Evolutionary conservation across 2,113 vertebrate genomes (phyloP).

Genomic region (Eurypyga helias): DNA sequence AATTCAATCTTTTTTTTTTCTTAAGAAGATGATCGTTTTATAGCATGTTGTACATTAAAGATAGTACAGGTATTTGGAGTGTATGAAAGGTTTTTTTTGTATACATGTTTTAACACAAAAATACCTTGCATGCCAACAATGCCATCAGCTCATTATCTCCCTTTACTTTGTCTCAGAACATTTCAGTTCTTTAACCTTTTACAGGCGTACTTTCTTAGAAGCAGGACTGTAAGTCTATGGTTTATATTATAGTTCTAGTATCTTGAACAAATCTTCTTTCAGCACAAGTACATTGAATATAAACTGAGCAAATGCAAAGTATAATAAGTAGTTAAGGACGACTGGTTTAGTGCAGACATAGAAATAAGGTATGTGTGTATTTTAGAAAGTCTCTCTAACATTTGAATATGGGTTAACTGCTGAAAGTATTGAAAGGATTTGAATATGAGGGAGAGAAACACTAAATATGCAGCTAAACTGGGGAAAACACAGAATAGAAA

Average conservation of each 20-base stretch:
- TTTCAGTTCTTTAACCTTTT: constrained; percentile 20
- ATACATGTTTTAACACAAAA: neutral
- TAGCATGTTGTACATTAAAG: neutral
- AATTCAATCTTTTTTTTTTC: neutral
- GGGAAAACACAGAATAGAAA: neutral
- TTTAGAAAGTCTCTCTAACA: neutral
- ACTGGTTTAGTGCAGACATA: neutral
- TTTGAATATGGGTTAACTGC: neutral
- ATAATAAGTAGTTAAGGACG: neutral
- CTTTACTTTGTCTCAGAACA: neutral
- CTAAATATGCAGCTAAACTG: neutral
- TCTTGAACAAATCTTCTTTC: neutral
- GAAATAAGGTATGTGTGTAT: neutral
- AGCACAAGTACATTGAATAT: neutral
- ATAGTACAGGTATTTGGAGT: constrained; percentile 16
- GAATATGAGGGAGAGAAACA: neutral
- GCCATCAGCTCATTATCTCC: neutral
- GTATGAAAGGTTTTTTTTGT: neutral
- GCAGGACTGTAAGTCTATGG: neutral
- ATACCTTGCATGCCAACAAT: neutral
- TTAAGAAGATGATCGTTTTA: neutral
- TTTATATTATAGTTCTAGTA: neutral
- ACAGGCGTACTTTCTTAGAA: neutral
- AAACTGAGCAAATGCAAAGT: neutral
- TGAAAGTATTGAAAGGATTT: neutral